Evolutionary conservation across 1,140 invertebrate species (phyloP).

Genomic region (Holotrichia oblita): DNA sequence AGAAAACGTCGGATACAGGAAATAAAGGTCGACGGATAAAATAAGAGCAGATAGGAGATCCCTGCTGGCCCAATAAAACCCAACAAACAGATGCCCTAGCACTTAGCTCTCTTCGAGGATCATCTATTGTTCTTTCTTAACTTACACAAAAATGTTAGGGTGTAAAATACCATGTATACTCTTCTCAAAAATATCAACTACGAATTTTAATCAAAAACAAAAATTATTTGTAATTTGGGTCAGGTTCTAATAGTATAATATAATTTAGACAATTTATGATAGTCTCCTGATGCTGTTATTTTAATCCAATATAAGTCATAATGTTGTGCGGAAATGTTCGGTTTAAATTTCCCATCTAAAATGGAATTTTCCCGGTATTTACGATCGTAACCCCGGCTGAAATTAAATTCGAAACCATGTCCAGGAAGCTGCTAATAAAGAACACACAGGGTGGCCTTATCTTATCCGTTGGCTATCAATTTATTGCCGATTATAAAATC

Average conservation of each 20-base stretch:
- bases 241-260: too few relatives aligned
- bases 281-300: too few relatives aligned
- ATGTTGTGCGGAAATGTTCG: too few relatives aligned
- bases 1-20: slow-evolving; percentile 23
- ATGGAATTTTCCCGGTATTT: not conserved
- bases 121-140: not conserved
- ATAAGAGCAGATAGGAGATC: slow-evolving; percentile 12
- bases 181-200: too few relatives aligned
- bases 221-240: too few relatives aligned
- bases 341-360: not conserved
- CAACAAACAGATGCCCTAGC: not conserved
- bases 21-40: slow-evolving; percentile 16
- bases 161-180: too few relatives aligned
- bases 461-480: not conserved
- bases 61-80: not conserved
- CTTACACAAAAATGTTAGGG: not conserved
- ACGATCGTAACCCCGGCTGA: not conserved
- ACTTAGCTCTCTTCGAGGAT: not conserved
- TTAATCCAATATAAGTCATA: too few relatives aligned
- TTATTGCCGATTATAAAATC: slow-evolving; percentile 17
- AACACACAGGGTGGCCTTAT: not conserved
- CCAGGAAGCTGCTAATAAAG: not conserved
- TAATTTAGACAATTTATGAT: too few relatives aligned
- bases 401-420: slow-evolving; percentile 6
- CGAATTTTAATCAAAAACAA: too few relatives aligned